Evolutionary conservation across 1,140 invertebrate genomes (phyloP), one percentile per base, ranked within the genome.

Genomic region (Lepidurus arcticus): DNA sequence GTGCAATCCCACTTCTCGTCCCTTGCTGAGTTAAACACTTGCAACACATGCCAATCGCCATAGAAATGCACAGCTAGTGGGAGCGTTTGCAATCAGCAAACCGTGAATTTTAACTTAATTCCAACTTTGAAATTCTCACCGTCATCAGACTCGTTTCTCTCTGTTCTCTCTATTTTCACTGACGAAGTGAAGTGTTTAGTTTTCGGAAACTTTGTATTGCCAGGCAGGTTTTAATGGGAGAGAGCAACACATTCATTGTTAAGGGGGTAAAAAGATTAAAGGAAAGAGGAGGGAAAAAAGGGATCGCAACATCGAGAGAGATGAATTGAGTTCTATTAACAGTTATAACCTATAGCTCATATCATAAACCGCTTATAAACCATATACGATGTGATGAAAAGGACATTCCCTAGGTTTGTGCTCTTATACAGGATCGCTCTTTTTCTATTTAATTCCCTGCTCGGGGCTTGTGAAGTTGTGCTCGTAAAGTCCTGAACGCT

Each of bases 1-100:
- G 53, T 65, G 53, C 53, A 65, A 65, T 65, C 53, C 53, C 13
- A 65, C 53, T 65, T 65, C 53, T 13, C 53, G 53, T 65, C 53
- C 53, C 53, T 65, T 65, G 53, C 53, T 65, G 53, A 65, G 53
- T 65, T 65, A 65, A 65, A 65, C 13, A 65, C 53, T 65, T 65
- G 53, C 53, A 65, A 65, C 53, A 21, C 53, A 34, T 34, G 53
- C 53, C 53, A 65, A 65, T 7, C 9, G 53, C 53, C 53, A 65
- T 65, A 16, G 53, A 65, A 65, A 65, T 65, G 53, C 53, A 65
- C 53, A 65, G 53, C 53, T 13, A 65, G 53, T 10, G 53, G 53
- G 53, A 65, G 13, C 53, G 53, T 65, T 13, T 65, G 53, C 53
- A 65, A 65, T 65, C 53, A 65, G 6, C 53, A 65, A 65, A 65